A percentile compares a stretch with the other conserved stretches of the same genome.
Evolutionary conservation across 2,797 vertebrate genomes (phyloP).

Genomic region (Onychomys leucogaster): DNA sequence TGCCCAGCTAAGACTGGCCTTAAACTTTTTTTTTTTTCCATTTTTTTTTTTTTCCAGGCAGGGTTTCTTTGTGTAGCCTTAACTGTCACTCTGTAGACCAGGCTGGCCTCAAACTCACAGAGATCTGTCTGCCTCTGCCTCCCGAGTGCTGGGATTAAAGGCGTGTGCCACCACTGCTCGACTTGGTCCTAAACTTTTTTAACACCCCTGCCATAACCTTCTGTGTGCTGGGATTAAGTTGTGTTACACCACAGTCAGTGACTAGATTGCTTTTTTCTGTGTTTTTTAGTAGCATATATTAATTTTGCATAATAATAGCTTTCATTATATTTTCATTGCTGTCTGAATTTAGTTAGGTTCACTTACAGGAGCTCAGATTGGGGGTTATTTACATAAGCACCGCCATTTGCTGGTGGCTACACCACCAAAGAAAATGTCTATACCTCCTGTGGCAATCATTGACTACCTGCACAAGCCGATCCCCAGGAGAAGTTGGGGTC

Average conservation of each 20-base stretch:
- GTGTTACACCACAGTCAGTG: neutral
- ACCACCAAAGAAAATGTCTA: neutral
- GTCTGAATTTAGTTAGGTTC: neutral
- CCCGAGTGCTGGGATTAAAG: too few relatives aligned
- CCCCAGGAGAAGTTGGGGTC: neutral
- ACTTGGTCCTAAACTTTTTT: too few relatives aligned
- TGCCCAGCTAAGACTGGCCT: neutral
- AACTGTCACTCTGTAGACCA: too few relatives aligned
- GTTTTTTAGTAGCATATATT: neutral
- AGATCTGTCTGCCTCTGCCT: too few relatives aligned
- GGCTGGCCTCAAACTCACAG: too few relatives aligned
- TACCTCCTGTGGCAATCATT: neutral
- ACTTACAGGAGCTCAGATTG: neutral
- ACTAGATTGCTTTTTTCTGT: neutral
- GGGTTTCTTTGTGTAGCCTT: too few relatives aligned
- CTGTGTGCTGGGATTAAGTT: neutral
- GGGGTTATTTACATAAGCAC: neutral
- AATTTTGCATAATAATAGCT: neutral
- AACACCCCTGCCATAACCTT: neutral
- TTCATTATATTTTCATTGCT: neutral
- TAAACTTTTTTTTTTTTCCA: neutral
- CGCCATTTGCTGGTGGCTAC: neutral
- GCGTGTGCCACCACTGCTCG: too few relatives aligned
- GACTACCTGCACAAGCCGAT: too few relatives aligned
- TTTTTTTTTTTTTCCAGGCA: too few relatives aligned